Evolutionary conservation across 2,888 invertebrate species (phyloP), one percentile per base, ranked within the genome.

Genomic region (Dione vanillae): DNA sequence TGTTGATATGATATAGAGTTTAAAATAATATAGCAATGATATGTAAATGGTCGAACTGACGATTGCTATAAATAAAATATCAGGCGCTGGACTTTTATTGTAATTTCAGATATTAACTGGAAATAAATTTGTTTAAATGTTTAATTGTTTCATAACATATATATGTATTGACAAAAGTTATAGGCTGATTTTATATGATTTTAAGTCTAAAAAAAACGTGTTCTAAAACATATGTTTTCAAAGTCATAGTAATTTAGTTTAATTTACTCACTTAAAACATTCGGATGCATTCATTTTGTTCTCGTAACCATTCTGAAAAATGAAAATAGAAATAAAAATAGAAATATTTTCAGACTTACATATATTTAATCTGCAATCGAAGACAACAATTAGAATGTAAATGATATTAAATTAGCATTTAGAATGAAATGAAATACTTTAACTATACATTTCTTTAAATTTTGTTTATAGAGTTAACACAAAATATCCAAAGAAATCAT

Each of bases 251-350:
- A 40, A 37, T 40, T 49, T 45, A 49, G 12, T 11, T 37, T 7
- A 49, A 54, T 58, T 64, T 75, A 88, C 91, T 88, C 76, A 92
- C 92, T 91, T 91, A 74, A 92, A 92, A 85, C 92, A 92, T 83
- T 92, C 90, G 37, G 91, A 85, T 70, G 92, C 92, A 76, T 91
- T 91, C 90, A 92, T 91, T 84, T 88, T 91, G 72, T 92, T 92
- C 83, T 91, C 90, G 78, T 92, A 92, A 52, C 92, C 92, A 65
- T 85, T 82, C 92, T 92, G 91, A 77, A 91, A 91, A 70, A 76
- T 14, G 8, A 14, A 49, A 49, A 47, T n/a, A n/a, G n/a, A n/a
- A n/a, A n/a, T n/a, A n/a, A n/a, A n/a, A n/a, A n/a, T 27, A 27
- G 2, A 27, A 3, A 27, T 27, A 27, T 27, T 27, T 27, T 27